Evolutionary conservation across 2,888 invertebrate genomes (phyloP).

Genomic region (Adelognathus sp.): DNA sequence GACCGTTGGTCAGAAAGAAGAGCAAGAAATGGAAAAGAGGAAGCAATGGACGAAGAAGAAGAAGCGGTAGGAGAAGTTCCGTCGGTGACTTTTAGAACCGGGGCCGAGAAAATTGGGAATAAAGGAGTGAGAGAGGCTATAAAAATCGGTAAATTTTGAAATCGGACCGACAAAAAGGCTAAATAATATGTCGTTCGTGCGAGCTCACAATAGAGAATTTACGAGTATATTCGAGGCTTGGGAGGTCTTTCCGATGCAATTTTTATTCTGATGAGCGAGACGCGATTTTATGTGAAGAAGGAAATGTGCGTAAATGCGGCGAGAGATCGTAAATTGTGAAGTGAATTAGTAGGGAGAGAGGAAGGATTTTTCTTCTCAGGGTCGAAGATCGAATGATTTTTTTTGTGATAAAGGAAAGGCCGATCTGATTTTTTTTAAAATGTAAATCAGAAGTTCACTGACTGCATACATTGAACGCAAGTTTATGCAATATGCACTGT

Average conservation of each 20-base stretch:
- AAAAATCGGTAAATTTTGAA: slow-evolving; percentile 6
- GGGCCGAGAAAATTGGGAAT: slow-evolving; percentile 51
- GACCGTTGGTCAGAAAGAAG: background rate
- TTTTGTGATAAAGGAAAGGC: too few relatives aligned
- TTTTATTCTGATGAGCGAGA: too few relatives aligned
- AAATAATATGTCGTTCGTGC: slow-evolving; percentile 45
- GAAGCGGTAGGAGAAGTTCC: slow-evolving; percentile 21
- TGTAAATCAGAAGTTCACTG: too few relatives aligned
- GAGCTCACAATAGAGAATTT: background rate
- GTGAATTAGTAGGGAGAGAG: background rate
- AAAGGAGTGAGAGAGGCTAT: slow-evolving; percentile 47
- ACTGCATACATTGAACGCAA: too few relatives aligned
- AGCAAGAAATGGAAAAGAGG: background rate
- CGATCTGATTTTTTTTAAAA: background rate
- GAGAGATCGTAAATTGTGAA: too few relatives aligned
- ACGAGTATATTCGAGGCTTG: slow-evolving; percentile 11
- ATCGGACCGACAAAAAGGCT: slow-evolving; percentile 9
- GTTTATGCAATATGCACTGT: too few relatives aligned
- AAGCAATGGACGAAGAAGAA: background rate
- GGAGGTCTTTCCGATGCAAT: too few relatives aligned
- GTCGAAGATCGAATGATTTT: too few relatives aligned
- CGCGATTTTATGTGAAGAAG: too few relatives aligned
- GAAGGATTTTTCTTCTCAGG: too few relatives aligned
- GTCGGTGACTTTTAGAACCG: slow-evolving; percentile 16
- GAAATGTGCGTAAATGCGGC: too few relatives aligned